Evolutionary conservation across 2,113 vertebrate species (phyloP).

Genomic region (Irena cyanogastra): DNA sequence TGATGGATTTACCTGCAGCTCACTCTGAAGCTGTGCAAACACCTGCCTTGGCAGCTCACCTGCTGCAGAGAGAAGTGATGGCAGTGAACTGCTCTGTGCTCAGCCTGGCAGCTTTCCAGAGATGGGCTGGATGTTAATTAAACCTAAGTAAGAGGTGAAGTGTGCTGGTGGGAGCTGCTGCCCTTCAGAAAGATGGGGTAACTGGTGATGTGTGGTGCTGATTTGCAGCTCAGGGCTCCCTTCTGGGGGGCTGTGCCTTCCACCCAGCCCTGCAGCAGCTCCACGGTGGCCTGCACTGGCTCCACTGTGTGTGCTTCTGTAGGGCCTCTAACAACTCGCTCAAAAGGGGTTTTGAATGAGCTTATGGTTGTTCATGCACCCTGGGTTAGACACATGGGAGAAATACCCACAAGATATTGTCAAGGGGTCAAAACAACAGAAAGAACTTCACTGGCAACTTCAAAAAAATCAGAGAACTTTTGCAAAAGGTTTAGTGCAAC

Average conservation of each 20-base stretch:
- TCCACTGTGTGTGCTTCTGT: background rate
- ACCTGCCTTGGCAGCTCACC: background rate
- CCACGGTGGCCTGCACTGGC: background rate
- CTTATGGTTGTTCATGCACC: background rate
- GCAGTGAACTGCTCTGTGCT: background rate
- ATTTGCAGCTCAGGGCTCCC: background rate
- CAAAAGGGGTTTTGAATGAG: background rate
- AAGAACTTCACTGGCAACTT: background rate
- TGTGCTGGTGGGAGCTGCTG: background rate
- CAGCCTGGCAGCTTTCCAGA: background rate
- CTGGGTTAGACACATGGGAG: background rate
- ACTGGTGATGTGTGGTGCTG: background rate
- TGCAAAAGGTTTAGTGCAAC: background rate
- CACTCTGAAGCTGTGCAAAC: background rate
- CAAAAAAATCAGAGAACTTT: background rate
- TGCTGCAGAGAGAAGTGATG: background rate
- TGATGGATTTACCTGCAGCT: background rate
- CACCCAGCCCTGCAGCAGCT: background rate
- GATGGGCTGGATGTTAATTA: background rate
- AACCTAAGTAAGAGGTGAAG: background rate
- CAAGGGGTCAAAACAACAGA: background rate
- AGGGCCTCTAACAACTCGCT: background rate
- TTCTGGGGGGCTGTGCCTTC: background rate
- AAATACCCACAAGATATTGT: background rate
- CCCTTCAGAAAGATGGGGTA: background rate